A percentile compares a stretch with the other conserved stretches of the same genome.
Conservation (phyloP, 2,797 vertebrate genomes). For the Lophotriccus pileatus region DNA sequence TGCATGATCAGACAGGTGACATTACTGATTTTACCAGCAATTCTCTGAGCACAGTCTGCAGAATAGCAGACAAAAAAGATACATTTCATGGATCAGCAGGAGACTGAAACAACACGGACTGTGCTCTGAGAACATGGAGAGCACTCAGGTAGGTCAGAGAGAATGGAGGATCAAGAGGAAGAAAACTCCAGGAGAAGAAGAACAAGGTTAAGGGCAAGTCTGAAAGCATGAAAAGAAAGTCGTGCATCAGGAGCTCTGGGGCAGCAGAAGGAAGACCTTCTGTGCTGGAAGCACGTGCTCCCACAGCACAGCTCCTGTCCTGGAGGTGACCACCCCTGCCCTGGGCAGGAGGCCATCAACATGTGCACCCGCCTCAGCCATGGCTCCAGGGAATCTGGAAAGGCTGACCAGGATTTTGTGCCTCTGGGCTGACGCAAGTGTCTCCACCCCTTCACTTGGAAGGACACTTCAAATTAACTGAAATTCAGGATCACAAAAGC, state of each 20-base stretch:
- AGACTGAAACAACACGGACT: fast-evolving
- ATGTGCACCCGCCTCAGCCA: fast-evolving
- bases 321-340: not conserved
- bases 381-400: not conserved
- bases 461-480: not conserved
- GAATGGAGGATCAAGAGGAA: not conserved
- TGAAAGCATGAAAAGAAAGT: not conserved
- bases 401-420: not conserved
- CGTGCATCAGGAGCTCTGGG: fast-evolving
- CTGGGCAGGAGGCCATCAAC: not conserved
- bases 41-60: not conserved
- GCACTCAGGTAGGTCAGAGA: not conserved
- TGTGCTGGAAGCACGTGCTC: not conserved
- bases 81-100: not conserved
- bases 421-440: not conserved
- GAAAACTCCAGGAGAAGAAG: not conserved
- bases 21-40: not conserved
- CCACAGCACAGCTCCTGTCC: not conserved
- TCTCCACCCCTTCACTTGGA: not conserved
- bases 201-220: not conserved
- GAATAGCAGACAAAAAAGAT: not conserved
- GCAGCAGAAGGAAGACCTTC: not conserved
- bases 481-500: not conserved
- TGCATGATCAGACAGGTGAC: not conserved
- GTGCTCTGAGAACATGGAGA: not conserved